A percentile compares a stretch with the other conserved stretches of the same genome.
Evolutionary conservation across 2,797 vertebrate species (phyloP).

Genomic region (Bovichtus variegatus): DNA sequence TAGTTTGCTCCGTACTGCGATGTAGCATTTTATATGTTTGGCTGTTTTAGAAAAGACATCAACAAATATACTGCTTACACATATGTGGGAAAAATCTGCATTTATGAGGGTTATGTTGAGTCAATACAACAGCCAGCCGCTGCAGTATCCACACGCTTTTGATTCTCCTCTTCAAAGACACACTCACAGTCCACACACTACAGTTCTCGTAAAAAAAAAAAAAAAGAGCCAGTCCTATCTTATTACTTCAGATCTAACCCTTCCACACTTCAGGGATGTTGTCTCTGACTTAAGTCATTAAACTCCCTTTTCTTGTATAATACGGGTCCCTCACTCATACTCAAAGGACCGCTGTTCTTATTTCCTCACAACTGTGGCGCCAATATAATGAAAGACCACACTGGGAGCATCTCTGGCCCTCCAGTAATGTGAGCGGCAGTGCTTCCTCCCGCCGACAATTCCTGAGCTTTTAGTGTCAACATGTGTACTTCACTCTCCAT

Average conservation of each 20-base stretch:
- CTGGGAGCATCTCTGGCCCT: slow-evolving; percentile 24
- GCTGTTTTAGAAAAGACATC: neutral
- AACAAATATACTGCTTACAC: slow-evolving; percentile 5
- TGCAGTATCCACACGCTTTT: slow-evolving; percentile 67
- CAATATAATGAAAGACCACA: slow-evolving; percentile 56
- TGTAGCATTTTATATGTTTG: slow-evolving; percentile 2
- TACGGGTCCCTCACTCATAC: slow-evolving; percentile 25
- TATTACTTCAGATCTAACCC: slow-evolving; percentile 64
- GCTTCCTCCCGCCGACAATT: slow-evolving; percentile 18
- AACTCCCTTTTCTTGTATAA: slow-evolving; percentile 38
- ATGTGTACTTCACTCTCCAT: slow-evolving; percentile 17
- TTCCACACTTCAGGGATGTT: slow-evolving; percentile 51
- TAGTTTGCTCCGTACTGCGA: slow-evolving; percentile 17
- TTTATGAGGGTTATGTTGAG: slow-evolving; percentile 64
- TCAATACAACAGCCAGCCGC: slow-evolving; percentile 68
- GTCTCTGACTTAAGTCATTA: slow-evolving; percentile 60
- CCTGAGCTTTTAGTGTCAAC: slow-evolving; percentile 41
- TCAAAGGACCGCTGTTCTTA: slow-evolving; percentile 34
- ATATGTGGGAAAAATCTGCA: slow-evolving; percentile 19
- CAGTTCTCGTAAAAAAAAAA: slow-evolving; percentile 58
- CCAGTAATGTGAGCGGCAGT: slow-evolving; percentile 42
- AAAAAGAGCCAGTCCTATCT: slow-evolving; percentile 52
- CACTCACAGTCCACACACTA: slow-evolving; percentile 50
- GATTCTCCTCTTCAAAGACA: slow-evolving; percentile 71
- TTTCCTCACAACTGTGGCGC: slow-evolving; percentile 35